Conservation (phyloP, 1,140 invertebrate genomes). For the Acromyrmex charruanus region DNA sequence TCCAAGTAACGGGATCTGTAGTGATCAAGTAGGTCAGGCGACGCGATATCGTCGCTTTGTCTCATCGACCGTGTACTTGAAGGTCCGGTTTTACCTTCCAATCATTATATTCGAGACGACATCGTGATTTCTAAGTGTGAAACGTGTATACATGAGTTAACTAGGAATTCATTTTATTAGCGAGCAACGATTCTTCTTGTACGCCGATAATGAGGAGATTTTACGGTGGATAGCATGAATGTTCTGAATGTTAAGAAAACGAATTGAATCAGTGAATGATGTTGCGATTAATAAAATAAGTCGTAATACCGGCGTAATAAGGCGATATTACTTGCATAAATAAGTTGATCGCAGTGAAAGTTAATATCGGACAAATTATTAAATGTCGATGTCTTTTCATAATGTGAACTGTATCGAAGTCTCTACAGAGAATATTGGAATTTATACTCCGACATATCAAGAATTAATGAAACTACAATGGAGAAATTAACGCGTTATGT, state of each 20-base stretch:
- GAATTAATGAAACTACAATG: not conserved
- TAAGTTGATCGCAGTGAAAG: slow-evolving; percentile 17
- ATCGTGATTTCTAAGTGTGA: slow-evolving; percentile 20
- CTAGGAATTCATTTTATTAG: not conserved
- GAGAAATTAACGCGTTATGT: not conserved
- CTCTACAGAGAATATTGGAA: too few relatives aligned
- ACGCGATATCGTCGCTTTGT: slow-evolving; percentile 70
- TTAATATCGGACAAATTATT: slow-evolving; percentile 21
- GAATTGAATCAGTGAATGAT: not conserved
- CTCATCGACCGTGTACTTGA: slow-evolving; percentile 38
- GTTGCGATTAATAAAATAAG: too few relatives aligned
- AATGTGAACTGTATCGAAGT: not conserved
- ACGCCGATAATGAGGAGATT: not conserved
- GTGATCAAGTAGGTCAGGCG: slow-evolving; percentile 75
- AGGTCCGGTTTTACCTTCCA: slow-evolving; percentile 42
- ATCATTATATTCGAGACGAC: slow-evolving; percentile 7
- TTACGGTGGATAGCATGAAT: slow-evolving; percentile 17
- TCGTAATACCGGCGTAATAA: not conserved
- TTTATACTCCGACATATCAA: not conserved
- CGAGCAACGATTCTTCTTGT: not conserved
- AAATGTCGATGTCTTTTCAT: not conserved
- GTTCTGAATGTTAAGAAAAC: slow-evolving; percentile 30
- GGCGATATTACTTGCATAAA: slow-evolving; percentile 21
- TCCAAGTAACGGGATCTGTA: slow-evolving; percentile 74
- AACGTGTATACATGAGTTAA: slow-evolving; percentile 19